These are phyloP conservation scores for Microplitis demolitor DNA, from an alignment of 1,140 invertebrate species.

Conservation along the genomic window DNA sequence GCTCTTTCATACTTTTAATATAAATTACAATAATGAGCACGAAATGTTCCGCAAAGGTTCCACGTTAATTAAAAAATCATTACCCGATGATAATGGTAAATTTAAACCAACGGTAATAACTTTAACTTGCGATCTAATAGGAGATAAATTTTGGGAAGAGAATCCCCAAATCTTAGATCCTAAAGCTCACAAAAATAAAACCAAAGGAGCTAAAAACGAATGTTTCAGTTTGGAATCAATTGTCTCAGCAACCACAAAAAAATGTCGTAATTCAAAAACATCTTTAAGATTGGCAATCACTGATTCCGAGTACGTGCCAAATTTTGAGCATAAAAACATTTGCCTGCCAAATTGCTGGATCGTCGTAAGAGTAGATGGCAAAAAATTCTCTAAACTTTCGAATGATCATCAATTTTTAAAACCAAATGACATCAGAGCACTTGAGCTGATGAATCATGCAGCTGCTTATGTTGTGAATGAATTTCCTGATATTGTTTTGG, in stretches of 20 bases:
- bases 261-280: not conserved
- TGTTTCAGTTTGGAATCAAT: too few relatives aligned
- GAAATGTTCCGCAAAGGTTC: constrained; percentile 90
- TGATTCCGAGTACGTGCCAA: constrained; percentile 84
- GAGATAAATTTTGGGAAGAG: constrained; percentile 83
- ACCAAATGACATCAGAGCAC: constrained; percentile 85
- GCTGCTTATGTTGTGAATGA: constrained; percentile 84
- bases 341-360: constrained; percentile 91
- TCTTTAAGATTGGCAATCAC: constrained; percentile 69
- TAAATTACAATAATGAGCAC: constrained; percentile 93
- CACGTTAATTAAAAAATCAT: constrained; percentile 72
- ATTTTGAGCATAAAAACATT: constrained; percentile 80
- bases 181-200: constrained; percentile 4
- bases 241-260: too few relatives aligned
- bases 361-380: constrained; percentile 90
- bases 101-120: constrained; percentile 64
- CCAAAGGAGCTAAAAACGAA: too few relatives aligned
- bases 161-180: constrained; percentile 52
- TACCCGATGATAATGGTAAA: constrained; percentile 51
- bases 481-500: constrained; percentile 83
- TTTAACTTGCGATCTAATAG: constrained; percentile 81
- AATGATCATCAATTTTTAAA: constrained; percentile 87
- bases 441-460: constrained; percentile 87
- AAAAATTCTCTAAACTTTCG: constrained; percentile 90
- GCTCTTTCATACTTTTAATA: constrained; percentile 86